Evolutionary conservation across 2,888 invertebrate species (phyloP).

Genomic region (Troides helena): DNA sequence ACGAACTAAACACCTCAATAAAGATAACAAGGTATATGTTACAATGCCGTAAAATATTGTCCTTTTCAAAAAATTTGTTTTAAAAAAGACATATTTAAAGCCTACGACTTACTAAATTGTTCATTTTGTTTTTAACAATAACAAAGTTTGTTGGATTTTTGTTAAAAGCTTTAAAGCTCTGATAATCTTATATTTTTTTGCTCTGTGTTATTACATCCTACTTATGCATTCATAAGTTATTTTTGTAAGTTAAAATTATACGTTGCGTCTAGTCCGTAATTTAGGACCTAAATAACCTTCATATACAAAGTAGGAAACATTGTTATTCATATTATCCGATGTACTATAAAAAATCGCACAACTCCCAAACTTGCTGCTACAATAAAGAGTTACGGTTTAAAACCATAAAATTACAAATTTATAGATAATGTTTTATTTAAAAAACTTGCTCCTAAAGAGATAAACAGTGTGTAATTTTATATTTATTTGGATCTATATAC

Average conservation of each 20-base stretch:
- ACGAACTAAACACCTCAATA: no score
- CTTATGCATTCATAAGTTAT: not conserved
- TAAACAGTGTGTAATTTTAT: not conserved
- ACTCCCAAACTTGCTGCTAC: not conserved
- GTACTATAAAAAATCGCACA: not conserved
- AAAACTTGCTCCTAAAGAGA: not conserved
- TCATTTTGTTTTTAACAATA: no score
- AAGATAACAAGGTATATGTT: no score
- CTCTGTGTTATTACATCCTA: not conserved
- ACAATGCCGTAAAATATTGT: no score
- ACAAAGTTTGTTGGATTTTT: no score
- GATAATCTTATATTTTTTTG: no score
- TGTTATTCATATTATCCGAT: not conserved
- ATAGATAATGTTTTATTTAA: not conserved
- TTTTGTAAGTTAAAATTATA: not conserved
- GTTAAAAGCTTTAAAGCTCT: no score
- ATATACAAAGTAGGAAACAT: not conserved
- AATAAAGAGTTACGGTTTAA: no score
- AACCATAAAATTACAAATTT: not conserved
- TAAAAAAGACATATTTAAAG: no score
- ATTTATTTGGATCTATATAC: not conserved
- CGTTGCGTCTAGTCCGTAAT: not conserved
- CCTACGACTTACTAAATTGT: no score
- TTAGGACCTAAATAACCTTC: not conserved
- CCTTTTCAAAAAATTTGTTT: no score